A percentile compares a stretch with the other conserved stretches of the same genome.
phyloP scores from a whole-genome alignment of 2,888 invertebrate genomes.

The Chrysomela aeneicollis region DNA sequence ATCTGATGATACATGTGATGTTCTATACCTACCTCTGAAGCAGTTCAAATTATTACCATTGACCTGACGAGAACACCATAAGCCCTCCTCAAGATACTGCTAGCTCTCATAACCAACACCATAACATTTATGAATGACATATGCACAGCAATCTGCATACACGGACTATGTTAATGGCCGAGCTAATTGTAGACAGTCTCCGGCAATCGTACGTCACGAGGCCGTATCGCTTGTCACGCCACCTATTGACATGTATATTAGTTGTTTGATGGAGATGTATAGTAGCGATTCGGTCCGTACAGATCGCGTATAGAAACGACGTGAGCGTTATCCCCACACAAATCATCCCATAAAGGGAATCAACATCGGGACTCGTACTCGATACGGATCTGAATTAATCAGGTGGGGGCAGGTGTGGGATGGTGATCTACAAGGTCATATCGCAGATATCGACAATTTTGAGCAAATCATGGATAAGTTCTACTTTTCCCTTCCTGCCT shows the following conservation, averaged over 20 bases:
- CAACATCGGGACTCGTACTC: slow-evolving; percentile 32
- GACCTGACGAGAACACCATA: too few relatives aligned
- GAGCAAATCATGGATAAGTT: too few relatives aligned
- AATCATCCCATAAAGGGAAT: slow-evolving; percentile 42
- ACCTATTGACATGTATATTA: slow-evolving; percentile 56
- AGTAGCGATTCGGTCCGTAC: slow-evolving; percentile 37
- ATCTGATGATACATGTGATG: too few relatives aligned
- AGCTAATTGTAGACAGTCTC: slow-evolving; percentile 57
- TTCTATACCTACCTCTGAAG: too few relatives aligned
- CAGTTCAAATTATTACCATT: too few relatives aligned
- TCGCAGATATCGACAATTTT: too few relatives aligned
- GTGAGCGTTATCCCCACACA: slow-evolving; percentile 39
- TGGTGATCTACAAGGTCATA: slow-evolving; percentile 6
- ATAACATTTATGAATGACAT: slow-evolving; percentile 34
- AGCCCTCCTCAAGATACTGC: background rate
- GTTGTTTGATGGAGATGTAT: slow-evolving; percentile 53
- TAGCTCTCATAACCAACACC: background rate
- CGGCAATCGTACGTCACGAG: slow-evolving; percentile 42
- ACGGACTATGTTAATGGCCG: slow-evolving; percentile 57
- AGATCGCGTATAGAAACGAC: slow-evolving; percentile 39
- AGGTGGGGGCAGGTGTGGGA: slow-evolving; percentile 16
- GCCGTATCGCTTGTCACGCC: slow-evolving; percentile 49
- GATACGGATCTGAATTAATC: slow-evolving; percentile 39
- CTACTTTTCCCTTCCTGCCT: too few relatives aligned
- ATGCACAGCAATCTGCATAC: slow-evolving; percentile 52